These are phyloP conservation scores for Whitmania pigra DNA, from an alignment of 1,140 invertebrate species.

Conservation along the genomic window DNA sequence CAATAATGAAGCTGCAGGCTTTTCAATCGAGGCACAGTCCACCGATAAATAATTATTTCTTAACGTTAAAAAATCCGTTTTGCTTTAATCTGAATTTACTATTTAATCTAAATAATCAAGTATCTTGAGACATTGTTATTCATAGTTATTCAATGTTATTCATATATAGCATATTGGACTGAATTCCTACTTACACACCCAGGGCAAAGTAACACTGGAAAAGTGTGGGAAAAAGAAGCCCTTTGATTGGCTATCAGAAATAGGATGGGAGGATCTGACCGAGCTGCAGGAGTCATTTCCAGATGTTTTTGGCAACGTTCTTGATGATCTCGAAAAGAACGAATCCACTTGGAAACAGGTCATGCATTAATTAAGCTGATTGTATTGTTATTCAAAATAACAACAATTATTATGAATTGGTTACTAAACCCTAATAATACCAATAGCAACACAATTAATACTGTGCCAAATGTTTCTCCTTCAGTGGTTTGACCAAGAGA, in stretches of 20 bases:
- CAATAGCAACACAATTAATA: too few relatives aligned
- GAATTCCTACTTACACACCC: slow-evolving; percentile 11
- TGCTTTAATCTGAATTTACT: too few relatives aligned
- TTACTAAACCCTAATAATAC: too few relatives aligned
- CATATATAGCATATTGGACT: background rate
- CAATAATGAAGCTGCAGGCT: too few relatives aligned
- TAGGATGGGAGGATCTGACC: slow-evolving; percentile 67
- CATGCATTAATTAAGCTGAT: too few relatives aligned
- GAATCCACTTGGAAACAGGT: slow-evolving; percentile 57
- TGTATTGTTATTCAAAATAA: too few relatives aligned
- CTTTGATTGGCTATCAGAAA: slow-evolving; percentile 55
- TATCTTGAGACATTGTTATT: too few relatives aligned
- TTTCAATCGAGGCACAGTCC: too few relatives aligned
- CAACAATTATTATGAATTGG: too few relatives aligned
- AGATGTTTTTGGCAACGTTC: slow-evolving; percentile 44
- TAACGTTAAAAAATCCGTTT: background rate
- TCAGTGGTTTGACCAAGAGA: slow-evolving; percentile 70
- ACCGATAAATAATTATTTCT: background rate
- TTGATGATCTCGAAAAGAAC: slow-evolving; percentile 52
- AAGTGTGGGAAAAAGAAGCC: slow-evolving; percentile 56
- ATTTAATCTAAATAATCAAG: background rate
- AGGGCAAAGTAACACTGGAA: slow-evolving; percentile 60
- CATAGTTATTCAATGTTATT: too few relatives aligned
- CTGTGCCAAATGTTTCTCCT: slow-evolving; percentile 19
- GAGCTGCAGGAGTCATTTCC: slow-evolving; percentile 58